phyloP scores from a whole-genome alignment of 2,888 invertebrate species.

The Drosophila formosana region DNA sequence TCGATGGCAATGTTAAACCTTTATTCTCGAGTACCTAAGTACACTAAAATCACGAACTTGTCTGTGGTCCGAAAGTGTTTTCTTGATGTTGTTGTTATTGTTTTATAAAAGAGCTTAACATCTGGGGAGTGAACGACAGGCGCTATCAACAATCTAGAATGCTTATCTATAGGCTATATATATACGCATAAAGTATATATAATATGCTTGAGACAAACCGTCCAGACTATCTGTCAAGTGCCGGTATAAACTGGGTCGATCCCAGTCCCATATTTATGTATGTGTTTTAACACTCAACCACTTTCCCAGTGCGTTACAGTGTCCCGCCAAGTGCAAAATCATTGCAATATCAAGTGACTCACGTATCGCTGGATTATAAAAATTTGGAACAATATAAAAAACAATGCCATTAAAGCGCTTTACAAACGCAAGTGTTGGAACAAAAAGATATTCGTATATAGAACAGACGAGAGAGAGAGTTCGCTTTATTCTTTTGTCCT shows the following conservation, averaged over 20 bases:
- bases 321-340: slow-evolving; percentile 3
- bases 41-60: slow-evolving; percentile 9
- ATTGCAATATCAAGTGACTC: slow-evolving; percentile 44
- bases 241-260: slow-evolving; percentile 62
- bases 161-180: slow-evolving; percentile 44
- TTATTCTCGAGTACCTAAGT: neutral
- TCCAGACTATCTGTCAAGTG: slow-evolving; percentile 62
- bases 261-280: slow-evolving; percentile 14
- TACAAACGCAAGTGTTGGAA: slow-evolving; percentile 28
- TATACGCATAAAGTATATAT: slow-evolving; percentile 13
- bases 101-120: slow-evolving; percentile 17
- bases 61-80: slow-evolving; percentile 25
- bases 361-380: slow-evolving; percentile 25
- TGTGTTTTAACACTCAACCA: slow-evolving; percentile 17
- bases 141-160: slow-evolving; percentile 41
- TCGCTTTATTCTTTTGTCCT: slow-evolving; percentile 22
- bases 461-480: slow-evolving; percentile 17
- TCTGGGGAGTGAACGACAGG: slow-evolving; percentile 35
- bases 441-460: slow-evolving; percentile 1
- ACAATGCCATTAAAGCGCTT: slow-evolving; percentile 6
- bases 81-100: neutral
- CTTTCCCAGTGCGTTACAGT: slow-evolving; percentile 11
- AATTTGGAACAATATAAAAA: slow-evolving; percentile 3
- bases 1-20: neutral
- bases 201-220: slow-evolving; percentile 28